Base-by-base conservation (phyloP, 2,888 invertebrate species). In the Pollenia griseotomentosa region DNA sequence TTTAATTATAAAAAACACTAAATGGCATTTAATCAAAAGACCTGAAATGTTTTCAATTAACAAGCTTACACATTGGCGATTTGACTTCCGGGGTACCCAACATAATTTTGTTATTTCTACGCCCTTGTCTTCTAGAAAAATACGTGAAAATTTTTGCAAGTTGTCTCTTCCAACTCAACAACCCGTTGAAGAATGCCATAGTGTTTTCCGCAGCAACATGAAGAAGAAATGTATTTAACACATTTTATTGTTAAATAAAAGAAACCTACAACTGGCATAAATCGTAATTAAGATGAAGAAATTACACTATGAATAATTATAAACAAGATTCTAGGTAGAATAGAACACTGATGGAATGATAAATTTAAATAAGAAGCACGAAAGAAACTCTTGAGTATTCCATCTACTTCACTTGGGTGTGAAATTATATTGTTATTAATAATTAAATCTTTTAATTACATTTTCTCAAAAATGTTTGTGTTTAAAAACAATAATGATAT, bases 261-360 rank as follows among this genome's bases (percentile, higher is more conserved):
- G 75, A 78, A 79, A 59, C 59, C 63, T 66, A 78, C 42, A 83
- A 71, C 73, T 74, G 61, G 40, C 74, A 75, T 74, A 80, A 85
- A 80, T 85, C 66, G 74, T 79, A 77, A 46, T 40, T 53, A 63
- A 16, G 44, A n/a, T 12, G 19, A 65, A 80, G 77, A 73, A 51
- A 59, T 33, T 33, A 73, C 61, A 48, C 53, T 40, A 68, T 84
- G 84, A 84, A 84, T 84, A 84, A 84, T 79, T 84, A 79, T 79
- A 51, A 40, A 16, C 44, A 44, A 7, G n/a, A 33, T 19, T 74
- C 42, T 40, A 12, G 42, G n/a, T 42, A 11, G 46, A 51, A 65
- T 23, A 51, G 53, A 53, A 53, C 40, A 1, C 8, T 33, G 11
- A 42, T 44, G 65, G 55, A 12, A 9, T 19, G 44, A 40, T 71